phyloP scores from a whole-genome alignment of 2,113 vertebrate genomes.

The Crotophaga sulcirostris region DNA sequence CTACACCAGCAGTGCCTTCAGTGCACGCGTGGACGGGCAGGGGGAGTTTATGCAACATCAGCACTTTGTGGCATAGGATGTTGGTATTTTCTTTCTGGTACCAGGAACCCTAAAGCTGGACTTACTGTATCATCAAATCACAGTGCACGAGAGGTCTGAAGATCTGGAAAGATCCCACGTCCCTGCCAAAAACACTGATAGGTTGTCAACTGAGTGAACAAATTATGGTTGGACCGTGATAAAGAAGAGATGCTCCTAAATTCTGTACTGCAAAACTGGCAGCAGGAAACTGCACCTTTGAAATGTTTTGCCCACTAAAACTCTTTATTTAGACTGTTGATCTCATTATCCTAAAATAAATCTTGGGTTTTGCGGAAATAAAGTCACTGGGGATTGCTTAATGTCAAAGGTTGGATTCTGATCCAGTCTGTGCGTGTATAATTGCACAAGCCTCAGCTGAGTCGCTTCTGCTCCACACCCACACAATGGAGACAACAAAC shows the following conservation, averaged over 20 bases:
- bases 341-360: background rate
- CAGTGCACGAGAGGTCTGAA: background rate
- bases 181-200: background rate
- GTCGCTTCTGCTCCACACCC: background rate
- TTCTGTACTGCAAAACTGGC: background rate
- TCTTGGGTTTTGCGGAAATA: background rate
- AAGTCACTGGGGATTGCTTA: background rate
- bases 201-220: background rate
- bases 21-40: rapidly evolving
- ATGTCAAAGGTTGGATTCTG: background rate
- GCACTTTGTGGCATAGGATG: background rate
- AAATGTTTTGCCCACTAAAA: background rate
- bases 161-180: background rate
- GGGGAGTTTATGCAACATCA: background rate
- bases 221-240: background rate
- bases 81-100: background rate
- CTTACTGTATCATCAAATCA: background rate
- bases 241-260: background rate
- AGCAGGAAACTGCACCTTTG: background rate
- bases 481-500: background rate
- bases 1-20: background rate
- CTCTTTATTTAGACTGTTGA: background rate
- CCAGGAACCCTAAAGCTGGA: background rate
- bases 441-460: background rate
- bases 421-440: background rate